Percentiles rank a stretch among this genome's conserved stretches.
These are phyloP conservation scores for Carposina sasakii DNA, from an alignment of 1,140 invertebrate genomes.

Conservation along the genomic window DNA sequence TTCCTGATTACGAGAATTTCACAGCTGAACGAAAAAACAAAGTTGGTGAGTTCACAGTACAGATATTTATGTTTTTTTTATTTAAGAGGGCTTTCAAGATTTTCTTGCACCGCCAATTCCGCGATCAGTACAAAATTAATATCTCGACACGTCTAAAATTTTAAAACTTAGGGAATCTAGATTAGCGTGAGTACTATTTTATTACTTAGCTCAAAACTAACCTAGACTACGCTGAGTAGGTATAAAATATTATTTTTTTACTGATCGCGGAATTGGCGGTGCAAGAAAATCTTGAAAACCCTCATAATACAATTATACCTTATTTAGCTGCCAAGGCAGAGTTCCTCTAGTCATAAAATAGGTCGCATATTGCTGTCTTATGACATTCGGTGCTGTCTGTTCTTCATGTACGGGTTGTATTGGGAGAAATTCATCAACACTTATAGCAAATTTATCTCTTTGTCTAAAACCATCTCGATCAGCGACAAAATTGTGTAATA, in stretches of 20 bases:
- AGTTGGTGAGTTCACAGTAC: slow-evolving; percentile 6
- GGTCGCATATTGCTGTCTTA: slow-evolving; percentile 9
- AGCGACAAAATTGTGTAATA: too few relatives aligned
- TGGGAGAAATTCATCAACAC: slow-evolving; percentile 9
- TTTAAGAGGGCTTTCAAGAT: too few relatives aligned
- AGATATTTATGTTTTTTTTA: slow-evolving; percentile 4
- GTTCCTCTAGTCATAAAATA: slow-evolving; percentile 10
- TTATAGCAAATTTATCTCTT: slow-evolving; percentile 9
- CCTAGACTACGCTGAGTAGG: slow-evolving; percentile 6
- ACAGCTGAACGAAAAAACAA: slow-evolving; percentile 10
- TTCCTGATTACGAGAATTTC: slow-evolving; percentile 9
- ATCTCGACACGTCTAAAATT: slow-evolving; percentile 8
- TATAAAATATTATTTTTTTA: slow-evolving; percentile 4
- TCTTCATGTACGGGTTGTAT: slow-evolving; percentile 9
- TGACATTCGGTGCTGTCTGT: slow-evolving; percentile 9
- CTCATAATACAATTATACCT: slow-evolving; percentile 10
- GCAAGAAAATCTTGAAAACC: too few relatives aligned
- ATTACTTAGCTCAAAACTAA: slow-evolving; percentile 9
- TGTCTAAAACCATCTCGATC: slow-evolving; percentile 9
- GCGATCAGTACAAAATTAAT: slow-evolving; percentile 6
- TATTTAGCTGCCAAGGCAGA: slow-evolving; percentile 8
- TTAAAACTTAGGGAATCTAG: slow-evolving; percentile 7
- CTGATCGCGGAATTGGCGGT: too few relatives aligned
- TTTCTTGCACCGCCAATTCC: too few relatives aligned
- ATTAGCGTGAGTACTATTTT: slow-evolving; percentile 6